Evolutionary conservation across 2,113 vertebrate genomes (phyloP), one percentile per base, ranked within the genome.

Genomic region (Neomonachus schauinslandi): DNA sequence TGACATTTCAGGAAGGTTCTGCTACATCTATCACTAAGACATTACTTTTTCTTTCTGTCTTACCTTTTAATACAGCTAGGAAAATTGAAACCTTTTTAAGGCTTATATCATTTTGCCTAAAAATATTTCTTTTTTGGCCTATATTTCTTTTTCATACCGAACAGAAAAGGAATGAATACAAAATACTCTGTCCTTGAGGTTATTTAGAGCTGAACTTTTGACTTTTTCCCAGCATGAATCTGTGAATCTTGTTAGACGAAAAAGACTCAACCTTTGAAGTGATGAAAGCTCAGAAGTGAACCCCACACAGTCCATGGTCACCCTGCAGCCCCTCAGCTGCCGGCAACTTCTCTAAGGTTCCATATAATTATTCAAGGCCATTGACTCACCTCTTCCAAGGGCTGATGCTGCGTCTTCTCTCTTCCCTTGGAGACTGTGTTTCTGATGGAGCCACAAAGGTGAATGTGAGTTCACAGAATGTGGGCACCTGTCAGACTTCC

Each of bases 201-300:
- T 89, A 81, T 86, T 96, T 71, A 36, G 39, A 84, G 80, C 31
- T 97, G 97, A 97, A 92, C 96, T 97, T 83, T 71, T 87, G 93
- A 49, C 97, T 95, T 92, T 87, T 92, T 76, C 92, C 51, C 94
- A 92, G 91, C 88, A 61, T 63, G 91, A 94, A 57, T 71, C 81
- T 94, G 31, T 83, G 92, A 92, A 87, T 94, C 80, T 92, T 46
- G 49, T 95, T 94, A 87, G 57, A 95, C 24, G n/a, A 79, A 92
- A 97, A 94, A 46, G 11, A 5, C 16, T 92, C 39, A 83, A 12
- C 61, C 33, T 49, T 97, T 55, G 65, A 95, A 94, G 83, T 0
- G 1, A 79, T 7, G 71, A 87, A 79, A 36, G 36, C 49, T 90
- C 42, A 51, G 46, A 80, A 71, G 74, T 16, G 85, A 96, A 76